Evolutionary conservation across 2,113 vertebrate genomes (phyloP).

Genomic region (Syrrhaptes paradoxus): DNA sequence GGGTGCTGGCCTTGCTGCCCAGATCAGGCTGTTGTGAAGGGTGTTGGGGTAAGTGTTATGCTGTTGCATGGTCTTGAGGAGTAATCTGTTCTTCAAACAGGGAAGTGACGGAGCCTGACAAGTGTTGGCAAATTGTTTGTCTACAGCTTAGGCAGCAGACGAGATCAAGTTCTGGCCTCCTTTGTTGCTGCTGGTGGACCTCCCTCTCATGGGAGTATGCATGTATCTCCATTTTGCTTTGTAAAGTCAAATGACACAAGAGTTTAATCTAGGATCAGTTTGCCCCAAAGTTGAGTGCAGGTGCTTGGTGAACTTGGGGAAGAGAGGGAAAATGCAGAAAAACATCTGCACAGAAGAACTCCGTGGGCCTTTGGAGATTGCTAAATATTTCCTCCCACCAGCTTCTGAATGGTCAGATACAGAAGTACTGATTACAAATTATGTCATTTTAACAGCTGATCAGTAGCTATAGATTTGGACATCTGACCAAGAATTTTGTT

Average conservation of each 20-base stretch:
- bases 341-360: not conserved
- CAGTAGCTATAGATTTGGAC: not conserved
- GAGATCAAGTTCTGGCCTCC: not conserved
- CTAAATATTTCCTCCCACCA: not conserved
- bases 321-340: not conserved
- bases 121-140: not conserved
- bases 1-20: not conserved
- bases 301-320: not conserved
- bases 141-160: not conserved
- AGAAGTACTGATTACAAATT: not conserved
- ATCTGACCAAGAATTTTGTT: not conserved
- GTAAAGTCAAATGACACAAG: not conserved
- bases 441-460: not conserved
- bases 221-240: not conserved
- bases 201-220: not conserved
- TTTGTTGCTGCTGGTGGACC: not conserved
- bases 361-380: not conserved
- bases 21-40: not conserved
- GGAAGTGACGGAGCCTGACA: not conserved
- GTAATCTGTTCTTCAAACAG: conserved; percentile 12
- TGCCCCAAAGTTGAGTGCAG: not conserved
- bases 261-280: not conserved
- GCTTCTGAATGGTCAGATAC: not conserved
- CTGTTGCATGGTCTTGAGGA: not conserved
- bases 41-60: not conserved